Conservation (phyloP, 2,888 invertebrate genomes). For the Onchidella celtica region DNA sequence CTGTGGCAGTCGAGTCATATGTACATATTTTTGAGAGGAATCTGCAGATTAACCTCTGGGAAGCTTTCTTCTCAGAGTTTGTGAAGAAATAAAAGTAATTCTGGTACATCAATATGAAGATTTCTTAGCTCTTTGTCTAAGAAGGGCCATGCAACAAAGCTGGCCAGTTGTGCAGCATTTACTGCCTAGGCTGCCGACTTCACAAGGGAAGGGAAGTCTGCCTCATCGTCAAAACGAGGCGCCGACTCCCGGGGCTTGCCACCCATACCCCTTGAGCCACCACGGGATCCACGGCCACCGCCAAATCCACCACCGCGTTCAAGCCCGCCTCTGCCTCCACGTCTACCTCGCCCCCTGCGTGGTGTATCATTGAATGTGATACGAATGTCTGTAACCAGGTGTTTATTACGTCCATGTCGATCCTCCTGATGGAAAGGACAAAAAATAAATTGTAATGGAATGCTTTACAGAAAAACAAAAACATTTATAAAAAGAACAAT, state of each 20-base stretch:
- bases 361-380: slow-evolving; percentile 79
- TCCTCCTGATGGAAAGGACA: slow-evolving; percentile 61
- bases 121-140: slow-evolving; percentile 9
- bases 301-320: slow-evolving; percentile 65
- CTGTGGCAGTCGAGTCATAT: slow-evolving; percentile 33
- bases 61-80: slow-evolving; percentile 24
- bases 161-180: neutral
- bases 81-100: slow-evolving; percentile 19
- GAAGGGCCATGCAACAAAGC: neutral
- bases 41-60: neutral
- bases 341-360: slow-evolving; percentile 65
- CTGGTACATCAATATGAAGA: slow-evolving; percentile 27
- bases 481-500: too few species aligned
- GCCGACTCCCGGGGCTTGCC: slow-evolving; percentile 71
- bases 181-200: slow-evolving; percentile 66
- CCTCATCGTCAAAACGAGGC: slow-evolving; percentile 96
- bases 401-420: slow-evolving; percentile 67
- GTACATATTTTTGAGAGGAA: slow-evolving; percentile 24
- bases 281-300: slow-evolving; percentile 57
- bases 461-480: too few species aligned
- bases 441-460: neutral
- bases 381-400: slow-evolving; percentile 74
- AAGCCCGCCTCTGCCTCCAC: slow-evolving; percentile 70
- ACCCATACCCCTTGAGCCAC: slow-evolving; percentile 53
- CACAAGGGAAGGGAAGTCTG: slow-evolving; percentile 95